Percentiles rank a stretch among this genome's conserved stretches.
These are phyloP conservation scores for Cettia cetti DNA, from an alignment of 2,113 vertebrate genomes.

Conservation along the genomic window DNA sequence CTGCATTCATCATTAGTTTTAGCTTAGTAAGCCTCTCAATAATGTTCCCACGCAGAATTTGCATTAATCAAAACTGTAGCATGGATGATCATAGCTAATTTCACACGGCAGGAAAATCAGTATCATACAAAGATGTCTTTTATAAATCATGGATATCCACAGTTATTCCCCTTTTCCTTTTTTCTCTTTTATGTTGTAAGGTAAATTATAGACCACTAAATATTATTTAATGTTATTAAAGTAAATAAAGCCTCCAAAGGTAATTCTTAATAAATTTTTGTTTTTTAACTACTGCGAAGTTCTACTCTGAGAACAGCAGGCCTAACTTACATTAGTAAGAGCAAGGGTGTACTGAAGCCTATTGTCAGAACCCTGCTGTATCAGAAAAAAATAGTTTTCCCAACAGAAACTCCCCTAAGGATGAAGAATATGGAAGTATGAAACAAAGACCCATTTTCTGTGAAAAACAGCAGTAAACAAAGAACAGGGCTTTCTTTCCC, in stretches of 20 bases:
- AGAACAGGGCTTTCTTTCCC: neutral
- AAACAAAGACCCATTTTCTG: neutral
- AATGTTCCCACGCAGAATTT: neutral
- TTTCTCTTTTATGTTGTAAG: neutral
- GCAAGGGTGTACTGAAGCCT: neutral
- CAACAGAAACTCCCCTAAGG: neutral
- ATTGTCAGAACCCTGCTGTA: slow-evolving; percentile 19
- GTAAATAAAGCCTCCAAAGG: neutral
- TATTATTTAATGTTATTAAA: neutral
- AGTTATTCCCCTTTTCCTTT: neutral
- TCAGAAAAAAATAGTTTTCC: neutral
- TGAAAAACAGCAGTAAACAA: slow-evolving; percentile 15
- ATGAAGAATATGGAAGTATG: neutral
- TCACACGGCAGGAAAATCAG: neutral
- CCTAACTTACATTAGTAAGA: neutral
- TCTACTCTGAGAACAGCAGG: neutral
- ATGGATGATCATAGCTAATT: neutral
- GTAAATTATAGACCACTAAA: neutral
- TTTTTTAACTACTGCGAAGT: neutral
- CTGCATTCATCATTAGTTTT: neutral
- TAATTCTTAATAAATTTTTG: neutral
- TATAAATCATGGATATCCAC: neutral
- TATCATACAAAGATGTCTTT: neutral
- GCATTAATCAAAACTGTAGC: neutral
- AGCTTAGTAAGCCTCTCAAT: neutral